Base-by-base conservation (phyloP, 1,140 invertebrate genomes). In the Papilio helenus region DNA sequence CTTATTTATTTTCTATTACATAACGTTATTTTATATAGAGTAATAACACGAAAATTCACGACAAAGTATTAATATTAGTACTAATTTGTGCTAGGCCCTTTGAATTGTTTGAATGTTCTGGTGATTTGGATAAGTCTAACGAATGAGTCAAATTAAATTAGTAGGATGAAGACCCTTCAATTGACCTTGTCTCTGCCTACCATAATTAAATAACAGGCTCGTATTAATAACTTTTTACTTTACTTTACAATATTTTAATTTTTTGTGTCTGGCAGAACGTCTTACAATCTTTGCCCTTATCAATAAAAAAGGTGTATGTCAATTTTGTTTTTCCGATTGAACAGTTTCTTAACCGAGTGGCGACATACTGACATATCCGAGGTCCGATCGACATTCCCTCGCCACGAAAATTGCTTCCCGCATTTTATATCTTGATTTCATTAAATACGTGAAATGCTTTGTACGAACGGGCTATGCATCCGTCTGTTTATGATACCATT, bases 381-480 rank as follows among this genome's bases (percentile, higher is more conserved):
- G 5, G n/a, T 3, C 61, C 61, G n/a, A 68, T 68, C 61, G 14
- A 68, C 61, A 68, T 68, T 68, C 61, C 3, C 5, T 16, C 61
- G 26, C 61, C 26, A 7, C 14, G 9, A 14, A 34, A 65, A 65
- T 65, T 29, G 61, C 61, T 65, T 65, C 10, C 58, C 58, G 58
- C 58, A 61, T 65, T 65, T 65, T 34, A 29, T 65, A 65, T 65
- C 26, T 65, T 65, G 61, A 65, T 65, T 65, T 65, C 26, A 65
- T 65, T 65, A 65, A 65, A n/a, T n/a, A n/a, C n/a, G n/a, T n/a
- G n/a, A n/a, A n/a, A 65, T 9, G 61, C 46, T 1, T 9, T 49
- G 16, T 18, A 14, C 8, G 0, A 65, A 29, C 29, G 26, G 23
- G 9, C 61, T 29, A 23, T n/a, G n/a, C n/a, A n/a, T 58, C 12